A percentile compares a stretch with the other conserved stretches of the same genome.
Evolutionary conservation across 2,888 invertebrate genomes (phyloP).

Genomic region (Agriopis leucophaearia): DNA sequence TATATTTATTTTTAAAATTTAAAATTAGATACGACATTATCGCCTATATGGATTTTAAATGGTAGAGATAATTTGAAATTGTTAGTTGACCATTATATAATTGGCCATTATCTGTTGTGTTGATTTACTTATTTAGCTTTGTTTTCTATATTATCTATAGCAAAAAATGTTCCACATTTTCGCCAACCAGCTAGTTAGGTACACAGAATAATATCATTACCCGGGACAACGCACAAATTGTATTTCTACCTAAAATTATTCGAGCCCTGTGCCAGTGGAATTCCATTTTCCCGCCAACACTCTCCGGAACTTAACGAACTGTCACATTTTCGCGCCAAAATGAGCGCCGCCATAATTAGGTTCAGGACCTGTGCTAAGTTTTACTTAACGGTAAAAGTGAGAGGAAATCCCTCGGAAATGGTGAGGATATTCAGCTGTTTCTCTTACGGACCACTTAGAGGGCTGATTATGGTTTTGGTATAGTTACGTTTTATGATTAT

Average conservation of each 20-base stretch:
- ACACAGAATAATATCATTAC: constrained; percentile 44
- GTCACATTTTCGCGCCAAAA: constrained; percentile 76
- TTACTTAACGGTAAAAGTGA: constrained; percentile 45
- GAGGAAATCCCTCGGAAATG: constrained; percentile 26
- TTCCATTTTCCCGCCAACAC: constrained; percentile 61
- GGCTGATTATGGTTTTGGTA: background rate
- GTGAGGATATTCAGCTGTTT: constrained; percentile 7
- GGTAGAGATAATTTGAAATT: too few relatives aligned
- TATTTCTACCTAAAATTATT: constrained; percentile 44
- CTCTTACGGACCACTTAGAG: constrained; percentile 4
- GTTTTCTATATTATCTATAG: background rate
- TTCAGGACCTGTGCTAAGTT: constrained; percentile 59
- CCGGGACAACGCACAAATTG: constrained; percentile 43
- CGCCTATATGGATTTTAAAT: too few relatives aligned
- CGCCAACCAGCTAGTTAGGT: constrained; percentile 26
- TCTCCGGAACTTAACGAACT: constrained; percentile 73
- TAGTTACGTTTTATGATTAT: background rate
- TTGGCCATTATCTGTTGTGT: too few relatives aligned
- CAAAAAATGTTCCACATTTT: constrained; percentile 20
- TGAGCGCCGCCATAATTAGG: constrained; percentile 71
- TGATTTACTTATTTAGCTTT: background rate
- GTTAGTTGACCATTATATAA: too few relatives aligned
- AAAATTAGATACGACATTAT: too few relatives aligned
- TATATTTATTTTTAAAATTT: too few relatives aligned
- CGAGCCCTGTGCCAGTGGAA: constrained; percentile 40